A percentile compares a stretch with the other conserved stretches of the same genome.
Conservation (phyloP, 2,888 invertebrate genomes). For the Pasiphila rectangulata region DNA sequence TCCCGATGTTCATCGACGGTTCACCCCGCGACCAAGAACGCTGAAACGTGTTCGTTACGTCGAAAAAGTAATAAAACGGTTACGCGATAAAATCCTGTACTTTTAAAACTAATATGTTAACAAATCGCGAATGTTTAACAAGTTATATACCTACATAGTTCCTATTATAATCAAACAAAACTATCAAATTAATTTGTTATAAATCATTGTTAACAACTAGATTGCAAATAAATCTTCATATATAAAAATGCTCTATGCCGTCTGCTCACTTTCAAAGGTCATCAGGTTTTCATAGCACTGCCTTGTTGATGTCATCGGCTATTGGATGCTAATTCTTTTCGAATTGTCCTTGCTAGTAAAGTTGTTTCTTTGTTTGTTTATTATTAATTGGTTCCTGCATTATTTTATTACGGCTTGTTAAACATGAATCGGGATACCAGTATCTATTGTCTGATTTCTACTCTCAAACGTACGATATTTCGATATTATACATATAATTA, state of each 20-base stretch:
- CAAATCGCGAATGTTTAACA: too few relatives aligned
- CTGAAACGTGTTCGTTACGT: too few relatives aligned
- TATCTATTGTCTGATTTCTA: too few relatives aligned
- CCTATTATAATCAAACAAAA: too few relatives aligned
- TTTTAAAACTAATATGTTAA: too few relatives aligned
- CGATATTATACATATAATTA: too few relatives aligned
- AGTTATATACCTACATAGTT: too few relatives aligned
- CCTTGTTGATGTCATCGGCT: conserved; percentile 28
- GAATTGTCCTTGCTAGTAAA: conserved; percentile 14
- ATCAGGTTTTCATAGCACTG: conserved; percentile 27
- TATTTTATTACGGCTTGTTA: not conserved
- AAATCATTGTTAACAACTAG: conserved; percentile 2
- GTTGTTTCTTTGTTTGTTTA: conserved; percentile 7
- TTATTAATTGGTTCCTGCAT: conserved; percentile 8
- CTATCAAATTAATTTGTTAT: not conserved
- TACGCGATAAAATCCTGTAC: too few relatives aligned
- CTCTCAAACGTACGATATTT: too few relatives aligned
- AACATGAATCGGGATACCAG: not conserved
- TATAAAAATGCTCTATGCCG: conserved; percentile 6
- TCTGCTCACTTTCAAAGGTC: conserved; percentile 32
- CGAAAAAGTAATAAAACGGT: too few relatives aligned
- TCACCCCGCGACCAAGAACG: too few relatives aligned
- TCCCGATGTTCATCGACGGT: too few relatives aligned
- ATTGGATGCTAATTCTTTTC: conserved; percentile 24
- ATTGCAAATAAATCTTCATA: conserved; percentile 11